Evolutionary conservation across 2,113 vertebrate genomes (phyloP).

Genomic region (Erythrocercus mccallii): DNA sequence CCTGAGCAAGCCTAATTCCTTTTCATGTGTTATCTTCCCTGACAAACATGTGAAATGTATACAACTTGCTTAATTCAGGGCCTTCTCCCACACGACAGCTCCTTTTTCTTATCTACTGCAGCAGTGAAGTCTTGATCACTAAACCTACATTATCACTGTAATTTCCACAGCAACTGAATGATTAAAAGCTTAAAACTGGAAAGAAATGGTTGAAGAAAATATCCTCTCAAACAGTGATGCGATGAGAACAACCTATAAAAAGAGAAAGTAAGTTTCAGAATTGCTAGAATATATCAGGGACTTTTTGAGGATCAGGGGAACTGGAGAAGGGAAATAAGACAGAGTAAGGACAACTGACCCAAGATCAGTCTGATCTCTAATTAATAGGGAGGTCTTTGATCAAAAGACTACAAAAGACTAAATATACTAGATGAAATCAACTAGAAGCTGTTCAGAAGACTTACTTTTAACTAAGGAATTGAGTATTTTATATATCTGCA

Average conservation of each 20-base stretch:
- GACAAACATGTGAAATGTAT: not conserved
- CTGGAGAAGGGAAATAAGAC: not conserved
- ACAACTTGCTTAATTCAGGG: conserved; percentile 10
- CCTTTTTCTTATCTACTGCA: conserved; percentile 16
- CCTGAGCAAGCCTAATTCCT: not conserved
- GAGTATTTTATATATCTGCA: not conserved
- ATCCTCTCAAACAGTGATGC: not conserved
- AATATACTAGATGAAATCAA: not conserved
- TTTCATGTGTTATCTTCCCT: not conserved
- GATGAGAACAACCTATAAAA: not conserved
- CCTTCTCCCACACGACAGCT: not conserved
- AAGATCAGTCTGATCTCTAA: not conserved
- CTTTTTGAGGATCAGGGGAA: not conserved
- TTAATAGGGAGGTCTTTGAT: not conserved
- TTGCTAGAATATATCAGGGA: not conserved
- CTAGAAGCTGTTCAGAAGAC: not conserved
- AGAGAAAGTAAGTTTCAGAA: not conserved
- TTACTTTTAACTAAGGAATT: not conserved
- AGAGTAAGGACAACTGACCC: not conserved
- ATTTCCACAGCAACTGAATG: conserved; percentile 15
- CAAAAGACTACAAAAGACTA: fast-evolving
- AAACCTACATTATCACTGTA: not conserved
- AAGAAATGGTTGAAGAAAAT: not conserved
- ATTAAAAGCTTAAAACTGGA: conserved; percentile 4
- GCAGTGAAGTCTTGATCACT: not conserved